Conservation (phyloP, 2,797 vertebrate genomes). For the Eleutherodactylus coqui region DNA sequence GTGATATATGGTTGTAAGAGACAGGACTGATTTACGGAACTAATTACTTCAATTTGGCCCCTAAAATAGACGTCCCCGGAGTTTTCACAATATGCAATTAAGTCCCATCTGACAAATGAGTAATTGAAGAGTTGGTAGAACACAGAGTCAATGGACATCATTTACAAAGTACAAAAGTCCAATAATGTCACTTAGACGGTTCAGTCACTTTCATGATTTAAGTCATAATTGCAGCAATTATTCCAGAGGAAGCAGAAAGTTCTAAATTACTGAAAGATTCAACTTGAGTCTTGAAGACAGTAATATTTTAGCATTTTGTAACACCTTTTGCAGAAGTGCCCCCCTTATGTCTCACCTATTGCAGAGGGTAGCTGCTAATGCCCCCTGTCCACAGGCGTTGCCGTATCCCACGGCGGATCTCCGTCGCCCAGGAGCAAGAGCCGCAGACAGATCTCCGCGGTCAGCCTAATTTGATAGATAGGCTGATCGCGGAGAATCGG, state of each 20-base stretch:
- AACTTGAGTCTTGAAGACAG: neutral
- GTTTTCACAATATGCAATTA: neutral
- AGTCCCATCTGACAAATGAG: neutral
- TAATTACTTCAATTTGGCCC: neutral
- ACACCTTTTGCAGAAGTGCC: neutral
- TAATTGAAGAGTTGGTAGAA: neutral
- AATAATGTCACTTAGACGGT: conserved; percentile 3
- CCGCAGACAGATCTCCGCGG: too few species aligned
- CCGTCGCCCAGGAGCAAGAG: too few species aligned
- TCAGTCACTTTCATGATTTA: neutral
- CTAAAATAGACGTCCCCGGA: neutral
- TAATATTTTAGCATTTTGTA: neutral
- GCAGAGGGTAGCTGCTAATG: too few species aligned
- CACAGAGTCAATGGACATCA: neutral
- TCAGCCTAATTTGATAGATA: too few species aligned
- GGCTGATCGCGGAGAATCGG: too few species aligned
- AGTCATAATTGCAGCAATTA: neutral
- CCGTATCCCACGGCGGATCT: too few species aligned
- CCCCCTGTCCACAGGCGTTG: too few species aligned
- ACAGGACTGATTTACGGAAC: neutral
- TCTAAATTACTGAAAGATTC: neutral
- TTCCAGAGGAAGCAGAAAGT: neutral
- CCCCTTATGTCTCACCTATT: neutral
- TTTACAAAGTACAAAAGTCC: conserved; percentile 17
- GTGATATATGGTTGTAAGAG: neutral